Conservation (phyloP, 2,888 invertebrate species). For the Allygus modestus region DNA sequence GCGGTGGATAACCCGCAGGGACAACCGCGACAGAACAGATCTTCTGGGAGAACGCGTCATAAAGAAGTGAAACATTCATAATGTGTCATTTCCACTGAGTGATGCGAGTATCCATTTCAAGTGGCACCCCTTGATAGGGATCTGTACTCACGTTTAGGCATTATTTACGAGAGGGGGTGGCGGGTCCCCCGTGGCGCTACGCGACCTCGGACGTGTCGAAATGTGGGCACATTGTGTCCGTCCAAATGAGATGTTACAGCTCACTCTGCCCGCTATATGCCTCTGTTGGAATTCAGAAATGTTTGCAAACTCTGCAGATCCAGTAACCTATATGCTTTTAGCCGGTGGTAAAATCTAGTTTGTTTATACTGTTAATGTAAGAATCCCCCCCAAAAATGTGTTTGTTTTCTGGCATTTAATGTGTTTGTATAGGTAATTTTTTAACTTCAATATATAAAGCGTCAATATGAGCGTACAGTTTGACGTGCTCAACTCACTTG, state of each 20-base stretch:
- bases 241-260: constrained; percentile 4
- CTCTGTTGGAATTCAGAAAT: background rate
- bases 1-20: background rate
- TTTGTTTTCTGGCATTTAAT: too few relatives aligned
- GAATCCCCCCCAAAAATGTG: too few relatives aligned
- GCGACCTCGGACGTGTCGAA: constrained; percentile 32
- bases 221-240: constrained; percentile 44
- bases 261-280: background rate
- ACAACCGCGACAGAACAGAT: background rate
- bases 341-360: too few relatives aligned
- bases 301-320: too few relatives aligned
- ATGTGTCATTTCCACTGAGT: constrained; percentile 50
- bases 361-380: too few relatives aligned
- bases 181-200: constrained; percentile 35
- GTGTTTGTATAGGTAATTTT: too few relatives aligned
- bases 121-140: constrained; percentile 51
- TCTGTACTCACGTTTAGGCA: constrained; percentile 54
- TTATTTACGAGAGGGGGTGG: constrained; percentile 44
- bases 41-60: constrained; percentile 33
- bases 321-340: too few relatives aligned
- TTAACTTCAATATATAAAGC: too few relatives aligned
- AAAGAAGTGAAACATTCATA: constrained; percentile 45
- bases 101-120: constrained; percentile 46
- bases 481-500: too few relatives aligned
- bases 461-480: too few relatives aligned